Evolutionary conservation across 2,797 vertebrate species (phyloP).

Genomic region (Dipus sagitta): DNA sequence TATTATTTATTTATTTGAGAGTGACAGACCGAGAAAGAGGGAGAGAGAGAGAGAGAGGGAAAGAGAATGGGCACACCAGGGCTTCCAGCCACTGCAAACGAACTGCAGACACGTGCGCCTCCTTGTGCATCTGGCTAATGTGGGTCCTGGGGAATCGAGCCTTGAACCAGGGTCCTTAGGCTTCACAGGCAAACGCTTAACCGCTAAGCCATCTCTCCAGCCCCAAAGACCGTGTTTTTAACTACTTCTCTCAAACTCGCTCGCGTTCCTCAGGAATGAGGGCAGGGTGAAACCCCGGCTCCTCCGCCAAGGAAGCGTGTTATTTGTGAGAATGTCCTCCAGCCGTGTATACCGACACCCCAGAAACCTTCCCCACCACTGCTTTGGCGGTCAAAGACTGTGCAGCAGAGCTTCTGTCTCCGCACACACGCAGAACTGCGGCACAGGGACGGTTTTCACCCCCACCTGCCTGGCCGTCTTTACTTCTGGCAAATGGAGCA

Average conservation of each 20-base stretch:
- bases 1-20: too few relatives aligned
- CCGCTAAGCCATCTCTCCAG: too few relatives aligned
- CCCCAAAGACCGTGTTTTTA: neutral
- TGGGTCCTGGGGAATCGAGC: too few relatives aligned
- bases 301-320: neutral
- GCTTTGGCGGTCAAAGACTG: neutral
- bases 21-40: too few relatives aligned
- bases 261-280: neutral
- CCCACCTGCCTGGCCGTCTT: neutral
- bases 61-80: too few relatives aligned
- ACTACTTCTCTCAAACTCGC: neutral
- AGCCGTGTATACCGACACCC: neutral
- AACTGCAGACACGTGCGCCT: too few relatives aligned
- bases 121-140: too few relatives aligned
- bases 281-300: neutral
- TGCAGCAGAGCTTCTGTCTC: neutral
- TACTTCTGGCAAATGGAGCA: neutral
- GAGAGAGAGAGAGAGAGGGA: too few relatives aligned
- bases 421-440: neutral
- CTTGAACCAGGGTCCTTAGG: too few relatives aligned
- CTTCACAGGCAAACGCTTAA: too few relatives aligned
- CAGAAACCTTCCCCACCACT: neutral
- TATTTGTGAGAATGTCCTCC: neutral
- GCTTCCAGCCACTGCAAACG: too few relatives aligned
- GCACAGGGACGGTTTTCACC: neutral